A percentile compares a stretch with the other conserved stretches of the same genome.
phyloP scores from a whole-genome alignment of 2,888 invertebrate species.

The Diaperis boleti region DNA sequence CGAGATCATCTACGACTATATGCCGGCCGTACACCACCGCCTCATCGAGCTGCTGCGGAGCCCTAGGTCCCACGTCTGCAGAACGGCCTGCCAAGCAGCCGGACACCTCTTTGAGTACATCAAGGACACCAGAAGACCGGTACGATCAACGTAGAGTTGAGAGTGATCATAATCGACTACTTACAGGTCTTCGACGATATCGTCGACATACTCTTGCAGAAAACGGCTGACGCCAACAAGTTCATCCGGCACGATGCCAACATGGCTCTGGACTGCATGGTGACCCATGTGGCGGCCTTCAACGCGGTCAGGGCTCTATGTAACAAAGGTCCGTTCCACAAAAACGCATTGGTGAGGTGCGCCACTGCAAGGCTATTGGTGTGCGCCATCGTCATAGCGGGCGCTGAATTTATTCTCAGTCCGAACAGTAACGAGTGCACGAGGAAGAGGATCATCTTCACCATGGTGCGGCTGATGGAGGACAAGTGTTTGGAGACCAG shows the following conservation, averaged over 20 bases:
- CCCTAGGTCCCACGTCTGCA: constrained; percentile 64
- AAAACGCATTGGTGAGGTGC: constrained; percentile 76
- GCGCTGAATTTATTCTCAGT: constrained; percentile 72
- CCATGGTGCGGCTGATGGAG: constrained; percentile 68
- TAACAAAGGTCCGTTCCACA: constrained; percentile 68
- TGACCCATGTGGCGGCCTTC: constrained; percentile 74
- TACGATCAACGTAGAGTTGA: no score
- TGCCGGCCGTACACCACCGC: constrained; percentile 63
- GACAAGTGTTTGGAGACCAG: constrained; percentile 70
- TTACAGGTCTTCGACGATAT: constrained; percentile 79
- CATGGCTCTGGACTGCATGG: constrained; percentile 76
- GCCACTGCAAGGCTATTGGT: constrained; percentile 76
- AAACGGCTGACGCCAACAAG: constrained; percentile 79
- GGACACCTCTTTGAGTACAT: constrained; percentile 64
- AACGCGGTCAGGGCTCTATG: constrained; percentile 70
- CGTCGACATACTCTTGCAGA: constrained; percentile 73
- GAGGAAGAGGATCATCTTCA: constrained; percentile 66
- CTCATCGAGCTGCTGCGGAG: constrained; percentile 63
- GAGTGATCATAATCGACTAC: no score
- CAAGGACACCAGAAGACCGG: constrained; percentile 65
- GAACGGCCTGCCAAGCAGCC: constrained; percentile 64
- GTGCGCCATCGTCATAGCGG: constrained; percentile 74
- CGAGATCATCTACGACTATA: constrained; percentile 59
- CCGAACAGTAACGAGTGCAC: constrained; percentile 69
- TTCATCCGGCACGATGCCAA: constrained; percentile 83